phyloP scores from a whole-genome alignment of 2,888 invertebrate genomes.

The Cremastinae sp. region DNA sequence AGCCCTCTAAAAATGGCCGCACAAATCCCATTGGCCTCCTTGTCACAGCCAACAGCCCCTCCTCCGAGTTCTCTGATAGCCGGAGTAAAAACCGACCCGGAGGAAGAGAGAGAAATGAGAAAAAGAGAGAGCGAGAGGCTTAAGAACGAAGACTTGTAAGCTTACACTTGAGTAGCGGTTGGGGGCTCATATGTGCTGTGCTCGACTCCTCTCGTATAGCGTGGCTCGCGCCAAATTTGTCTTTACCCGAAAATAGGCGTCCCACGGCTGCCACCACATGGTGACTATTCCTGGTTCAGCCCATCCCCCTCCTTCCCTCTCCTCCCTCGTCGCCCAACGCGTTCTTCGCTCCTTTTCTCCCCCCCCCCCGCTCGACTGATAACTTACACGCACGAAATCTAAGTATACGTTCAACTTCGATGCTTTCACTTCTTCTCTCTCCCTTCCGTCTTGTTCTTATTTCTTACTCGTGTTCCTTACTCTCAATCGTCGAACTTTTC shows the following conservation, averaged over 20 bases:
- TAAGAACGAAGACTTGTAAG: constrained; percentile 72
- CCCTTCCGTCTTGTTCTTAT: constrained; percentile 32
- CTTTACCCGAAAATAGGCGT: constrained; percentile 87
- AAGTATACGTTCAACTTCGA: constrained; percentile 49
- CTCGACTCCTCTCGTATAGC: constrained; percentile 64
- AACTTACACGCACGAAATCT: constrained; percentile 56
- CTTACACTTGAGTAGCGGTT: constrained; percentile 77
- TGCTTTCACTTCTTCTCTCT: constrained; percentile 46
- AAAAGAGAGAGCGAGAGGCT: constrained; percentile 22
- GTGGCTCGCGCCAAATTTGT: constrained; percentile 87
- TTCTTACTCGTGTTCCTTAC: constrained; percentile 50
- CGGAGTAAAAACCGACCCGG: constrained; percentile 9
- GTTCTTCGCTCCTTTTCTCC: constrained; percentile 14
- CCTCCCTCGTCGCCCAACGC: constrained; percentile 44
- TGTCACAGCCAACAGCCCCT: constrained; percentile 71
- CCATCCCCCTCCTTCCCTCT: constrained; percentile 27
- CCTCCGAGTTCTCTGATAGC: constrained; percentile 46
- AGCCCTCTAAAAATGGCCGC: constrained; percentile 80
- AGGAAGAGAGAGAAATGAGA: constrained; percentile 19
- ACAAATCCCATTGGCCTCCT: constrained; percentile 78
- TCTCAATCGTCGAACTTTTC: constrained; percentile 27
- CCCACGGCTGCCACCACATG: constrained; percentile 78
- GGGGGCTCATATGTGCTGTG: constrained; percentile 40
- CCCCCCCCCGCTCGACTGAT: constrained; percentile 37
- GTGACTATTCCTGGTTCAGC: constrained; percentile 78